Percentiles rank a stretch among this genome's conserved stretches.
Evolutionary conservation across 1,140 invertebrate species (phyloP).

Genomic region (Aphaenogaster floridana): DNA sequence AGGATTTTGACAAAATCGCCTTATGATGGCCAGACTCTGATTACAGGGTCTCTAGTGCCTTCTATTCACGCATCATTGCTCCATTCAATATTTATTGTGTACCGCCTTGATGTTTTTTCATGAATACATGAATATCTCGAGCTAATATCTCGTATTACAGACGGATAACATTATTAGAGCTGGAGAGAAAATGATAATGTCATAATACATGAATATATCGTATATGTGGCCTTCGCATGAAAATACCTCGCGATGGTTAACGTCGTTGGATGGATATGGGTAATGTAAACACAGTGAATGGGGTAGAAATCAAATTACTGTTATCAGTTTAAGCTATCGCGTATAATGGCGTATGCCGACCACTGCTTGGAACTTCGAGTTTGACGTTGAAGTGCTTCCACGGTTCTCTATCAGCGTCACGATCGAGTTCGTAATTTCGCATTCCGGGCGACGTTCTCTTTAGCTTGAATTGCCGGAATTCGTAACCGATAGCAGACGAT

Average conservation of each 20-base stretch:
- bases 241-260: slow-evolving; percentile 46
- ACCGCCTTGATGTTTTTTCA: neutral
- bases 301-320: slow-evolving; percentile 53
- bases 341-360: slow-evolving; percentile 33
- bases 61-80: neutral
- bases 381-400: slow-evolving; percentile 56
- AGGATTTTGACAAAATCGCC: no score
- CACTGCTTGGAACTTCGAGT: slow-evolving; percentile 63
- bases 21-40: no score
- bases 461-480: slow-evolving; percentile 61
- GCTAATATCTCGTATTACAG: neutral
- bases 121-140: slow-evolving; percentile 10
- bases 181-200: slow-evolving; percentile 13
- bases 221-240: slow-evolving; percentile 12
- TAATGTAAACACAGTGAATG: slow-evolving; percentile 56
- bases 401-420: slow-evolving; percentile 43
- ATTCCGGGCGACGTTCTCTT: slow-evolving; percentile 63
- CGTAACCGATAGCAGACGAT: slow-evolving; percentile 43
- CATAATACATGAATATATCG: neutral
- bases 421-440: slow-evolving; percentile 71
- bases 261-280: slow-evolving; percentile 34
- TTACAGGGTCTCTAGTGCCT: no score
- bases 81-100: neutral
- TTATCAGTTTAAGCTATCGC: slow-evolving; percentile 56
- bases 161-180: slow-evolving; percentile 3